Conservation (phyloP, 64 coral and sea anemone species). For the Montipora cactus region DNA sequence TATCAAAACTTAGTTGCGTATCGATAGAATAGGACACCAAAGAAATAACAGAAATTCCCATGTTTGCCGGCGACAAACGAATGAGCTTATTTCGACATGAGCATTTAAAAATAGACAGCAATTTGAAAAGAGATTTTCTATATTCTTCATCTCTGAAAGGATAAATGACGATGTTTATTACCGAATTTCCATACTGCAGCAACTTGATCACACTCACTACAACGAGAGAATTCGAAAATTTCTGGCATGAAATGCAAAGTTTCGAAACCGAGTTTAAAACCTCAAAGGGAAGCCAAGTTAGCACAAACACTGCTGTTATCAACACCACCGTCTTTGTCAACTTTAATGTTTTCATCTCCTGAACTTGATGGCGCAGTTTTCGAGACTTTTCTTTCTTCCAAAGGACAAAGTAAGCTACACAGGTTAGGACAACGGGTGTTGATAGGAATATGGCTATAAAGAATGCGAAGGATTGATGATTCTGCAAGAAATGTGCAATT, state of each 20-base stretch:
- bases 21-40: too few species aligned
- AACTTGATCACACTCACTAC: not conserved
- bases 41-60: too few species aligned
- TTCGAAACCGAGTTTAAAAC: not conserved
- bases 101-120: not conserved
- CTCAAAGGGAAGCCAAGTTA: slow-evolving; percentile 7
- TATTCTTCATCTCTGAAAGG: not conserved
- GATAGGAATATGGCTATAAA: not conserved
- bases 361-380: not conserved
- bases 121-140: not conserved
- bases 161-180: not conserved
- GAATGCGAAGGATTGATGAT: not conserved
- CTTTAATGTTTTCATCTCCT: not conserved
- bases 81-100: not conserved
- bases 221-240: too few species aligned
- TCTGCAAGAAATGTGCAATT: too few species aligned
- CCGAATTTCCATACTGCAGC: slow-evolving; percentile 2
- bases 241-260: not conserved
- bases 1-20: too few species aligned
- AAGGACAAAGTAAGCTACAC: not conserved
- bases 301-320: not conserved
- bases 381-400: slow-evolving; percentile 23
- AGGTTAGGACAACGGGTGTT: not conserved
- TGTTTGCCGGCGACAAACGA: too few species aligned
- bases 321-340: not conserved